Evolutionary conservation across 2,113 vertebrate genomes (phyloP), one percentile per base, ranked within the genome.

Genomic region (Polypterus senegalus): DNA sequence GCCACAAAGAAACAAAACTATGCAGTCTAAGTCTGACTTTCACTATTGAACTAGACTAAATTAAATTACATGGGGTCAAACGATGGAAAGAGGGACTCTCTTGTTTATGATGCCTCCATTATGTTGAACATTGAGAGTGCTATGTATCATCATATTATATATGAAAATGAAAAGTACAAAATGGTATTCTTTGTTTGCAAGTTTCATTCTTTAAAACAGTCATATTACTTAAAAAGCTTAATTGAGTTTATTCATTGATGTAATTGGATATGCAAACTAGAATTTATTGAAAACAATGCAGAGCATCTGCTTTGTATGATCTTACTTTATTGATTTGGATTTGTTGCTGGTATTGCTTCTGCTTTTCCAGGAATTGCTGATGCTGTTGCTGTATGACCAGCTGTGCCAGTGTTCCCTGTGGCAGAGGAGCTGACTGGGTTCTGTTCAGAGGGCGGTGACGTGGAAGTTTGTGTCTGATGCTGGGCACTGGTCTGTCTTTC

Each of bases 381-480:
- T 98, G 96, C 58, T 98, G 95, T 75, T 98, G 94, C 77, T 97
- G 96, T 73, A 97, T 96, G 70, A 98, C 93, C 59, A 98, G 86
- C 73, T 98, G 96, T 60, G 96, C 96, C 82, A 98, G 80, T 0
- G 93, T 92, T 73, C 91, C 93, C 79, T 97, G 96, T 66, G 94
- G 96, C 79, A 97, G 85, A 45, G 94, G 96, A 11, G 93, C 94
- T 7, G 94, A 97, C 78, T 98, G 93, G 59, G 96, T 98, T 74
- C 94, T 78, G 75, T 97, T 93, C 73, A 97, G 79, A 9, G 94
- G 96, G 69, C 96, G 83, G 73, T 98, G 96, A 56, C 93, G 93
- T 71, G 93, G 92, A 66, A 96, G 75, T 75, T 95, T 98, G 69
- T 92, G 91, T 76, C 91, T 84, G 69, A 82, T 72, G 58, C 83